These are phyloP conservation scores for Montipora foliosa DNA, from an alignment of 64 coral and sea anemone species.

Conservation along the genomic window DNA sequence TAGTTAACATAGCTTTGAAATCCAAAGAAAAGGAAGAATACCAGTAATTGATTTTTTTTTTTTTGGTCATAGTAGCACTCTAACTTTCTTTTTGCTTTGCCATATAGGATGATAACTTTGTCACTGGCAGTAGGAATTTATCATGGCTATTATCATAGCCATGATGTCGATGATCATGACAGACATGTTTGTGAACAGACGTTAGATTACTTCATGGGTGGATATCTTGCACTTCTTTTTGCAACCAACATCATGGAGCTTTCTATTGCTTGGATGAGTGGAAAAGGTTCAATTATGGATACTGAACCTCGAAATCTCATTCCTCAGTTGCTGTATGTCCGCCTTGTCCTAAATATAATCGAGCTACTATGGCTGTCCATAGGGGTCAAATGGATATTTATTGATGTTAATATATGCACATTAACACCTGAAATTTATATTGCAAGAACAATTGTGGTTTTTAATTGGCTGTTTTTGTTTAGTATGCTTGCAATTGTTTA, in stretches of 20 bases:
- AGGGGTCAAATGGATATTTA: constrained; percentile 96
- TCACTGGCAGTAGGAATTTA: constrained; percentile 72
- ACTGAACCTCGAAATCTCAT: constrained; percentile 89
- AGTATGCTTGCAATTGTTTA: constrained; percentile 74
- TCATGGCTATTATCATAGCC: constrained; percentile 78
- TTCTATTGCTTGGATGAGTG: constrained; percentile 94
- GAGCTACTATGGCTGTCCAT: constrained; percentile 94
- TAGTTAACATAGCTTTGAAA: too few species aligned
- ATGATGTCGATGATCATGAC: constrained; percentile 22
- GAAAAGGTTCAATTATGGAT: constrained; percentile 92
- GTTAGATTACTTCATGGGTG: constrained; percentile 95
- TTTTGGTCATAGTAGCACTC: too few species aligned
- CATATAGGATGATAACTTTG: constrained; percentile 86
- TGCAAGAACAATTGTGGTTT: constrained; percentile 85
- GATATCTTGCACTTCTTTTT: constrained; percentile 95
- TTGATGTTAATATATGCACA: constrained; percentile 61
- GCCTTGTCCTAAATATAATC: constrained; percentile 82
- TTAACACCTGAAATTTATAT: constrained; percentile 77
- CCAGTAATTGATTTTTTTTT: too few species aligned
- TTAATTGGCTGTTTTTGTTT: constrained; percentile 98
- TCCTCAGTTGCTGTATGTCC: constrained; percentile 85
- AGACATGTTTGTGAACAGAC: constrained; percentile 90
- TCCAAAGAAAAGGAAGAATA: too few species aligned
- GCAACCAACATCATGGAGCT: constrained; percentile 96
- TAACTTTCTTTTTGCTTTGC: neutral